Evolutionary conservation across 2,113 vertebrate genomes (phyloP).

Genomic region (Parotia lawesii): DNA sequence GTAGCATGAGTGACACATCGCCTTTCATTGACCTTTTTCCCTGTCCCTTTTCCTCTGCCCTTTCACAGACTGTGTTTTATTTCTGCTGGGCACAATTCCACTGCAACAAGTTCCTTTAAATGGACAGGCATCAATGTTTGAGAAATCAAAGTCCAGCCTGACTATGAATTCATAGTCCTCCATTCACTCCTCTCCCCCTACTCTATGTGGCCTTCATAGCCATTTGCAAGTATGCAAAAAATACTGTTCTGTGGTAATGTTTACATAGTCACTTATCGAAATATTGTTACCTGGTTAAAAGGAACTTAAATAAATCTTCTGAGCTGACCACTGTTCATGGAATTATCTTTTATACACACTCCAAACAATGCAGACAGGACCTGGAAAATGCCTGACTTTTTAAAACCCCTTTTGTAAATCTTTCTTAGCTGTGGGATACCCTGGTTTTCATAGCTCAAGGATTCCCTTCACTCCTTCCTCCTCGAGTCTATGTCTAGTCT

Average conservation of each 20-base stretch:
- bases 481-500: background rate
- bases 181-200: background rate
- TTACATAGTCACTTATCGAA: background rate
- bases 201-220: background rate
- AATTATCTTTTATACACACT: background rate
- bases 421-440: background rate
- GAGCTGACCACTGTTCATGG: background rate
- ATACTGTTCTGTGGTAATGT: background rate
- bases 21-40: background rate
- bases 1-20: background rate
- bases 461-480: background rate
- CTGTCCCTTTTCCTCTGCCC: background rate
- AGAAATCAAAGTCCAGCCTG: background rate
- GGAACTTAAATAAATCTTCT: background rate
- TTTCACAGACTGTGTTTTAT: background rate
- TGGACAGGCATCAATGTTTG: background rate
- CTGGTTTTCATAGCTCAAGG: background rate
- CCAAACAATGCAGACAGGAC: background rate
- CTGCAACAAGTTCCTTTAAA: background rate
- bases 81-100: background rate
- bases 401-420: background rate
- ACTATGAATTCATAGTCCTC: background rate
- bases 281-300: background rate
- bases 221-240: background rate
- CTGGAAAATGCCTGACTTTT: background rate